Evolutionary conservation across 2,113 vertebrate species (phyloP).

Genomic region (Haemorhous mexicanus): DNA sequence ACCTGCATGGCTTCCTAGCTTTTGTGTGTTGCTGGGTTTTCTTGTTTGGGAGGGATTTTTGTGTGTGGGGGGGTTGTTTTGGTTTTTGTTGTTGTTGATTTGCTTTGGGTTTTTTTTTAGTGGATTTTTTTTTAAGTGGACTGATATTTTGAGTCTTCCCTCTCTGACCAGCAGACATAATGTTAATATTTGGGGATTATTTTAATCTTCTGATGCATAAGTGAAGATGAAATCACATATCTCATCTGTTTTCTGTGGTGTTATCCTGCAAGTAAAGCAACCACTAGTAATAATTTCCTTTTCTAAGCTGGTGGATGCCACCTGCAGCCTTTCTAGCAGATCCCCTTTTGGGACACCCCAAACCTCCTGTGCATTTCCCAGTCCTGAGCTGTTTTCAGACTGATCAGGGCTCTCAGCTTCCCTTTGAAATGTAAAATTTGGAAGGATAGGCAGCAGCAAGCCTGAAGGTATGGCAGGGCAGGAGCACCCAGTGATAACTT

Average conservation of each 20-base stretch:
- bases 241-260: neutral
- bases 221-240: neutral
- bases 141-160: neutral
- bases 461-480: neutral
- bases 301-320: neutral
- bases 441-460: neutral
- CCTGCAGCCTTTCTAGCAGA: neutral
- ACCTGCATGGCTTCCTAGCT: neutral
- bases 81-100: neutral
- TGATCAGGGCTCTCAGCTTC: neutral
- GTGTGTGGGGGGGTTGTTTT: too few species aligned
- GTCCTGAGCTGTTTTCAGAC: neutral
- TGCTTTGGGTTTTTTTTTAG: neutral
- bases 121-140: neutral
- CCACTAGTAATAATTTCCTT: neutral
- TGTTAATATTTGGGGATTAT: rapidly evolving
- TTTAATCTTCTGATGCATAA: neutral
- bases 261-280: neutral
- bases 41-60: neutral
- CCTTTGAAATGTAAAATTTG: neutral
- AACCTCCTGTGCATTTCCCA: neutral
- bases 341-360: neutral
- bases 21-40: neutral
- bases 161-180: neutral
- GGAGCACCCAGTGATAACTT: neutral